A percentile compares a stretch with the other conserved stretches of the same genome.
Evolutionary conservation across 2,113 vertebrate species (phyloP).

Genomic region (Cinclus mexicanus): DNA sequence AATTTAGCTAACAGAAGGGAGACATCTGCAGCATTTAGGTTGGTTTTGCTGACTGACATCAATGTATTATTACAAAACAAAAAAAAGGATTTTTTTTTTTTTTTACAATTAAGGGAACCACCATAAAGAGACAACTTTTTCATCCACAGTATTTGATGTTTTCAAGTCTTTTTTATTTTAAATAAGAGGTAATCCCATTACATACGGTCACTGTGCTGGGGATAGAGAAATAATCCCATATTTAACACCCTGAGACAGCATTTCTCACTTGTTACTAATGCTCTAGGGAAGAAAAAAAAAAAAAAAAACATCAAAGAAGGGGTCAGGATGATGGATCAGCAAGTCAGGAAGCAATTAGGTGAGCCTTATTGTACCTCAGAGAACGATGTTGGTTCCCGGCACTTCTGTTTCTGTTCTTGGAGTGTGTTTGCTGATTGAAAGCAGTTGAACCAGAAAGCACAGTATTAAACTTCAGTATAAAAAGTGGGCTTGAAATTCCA

Average conservation of each 20-base stretch:
- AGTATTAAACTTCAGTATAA: neutral
- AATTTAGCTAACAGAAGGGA: slow-evolving; percentile 35
- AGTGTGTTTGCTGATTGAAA: neutral
- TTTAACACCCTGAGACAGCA: slow-evolving; percentile 13
- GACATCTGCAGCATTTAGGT: neutral
- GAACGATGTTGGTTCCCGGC: neutral
- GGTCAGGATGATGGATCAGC: slow-evolving; percentile 41
- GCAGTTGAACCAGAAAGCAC: neutral
- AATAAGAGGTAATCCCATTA: slow-evolving; percentile 11
- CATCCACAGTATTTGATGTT: neutral
- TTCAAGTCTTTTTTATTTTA: slow-evolving; percentile 20
- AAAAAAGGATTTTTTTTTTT: neutral
- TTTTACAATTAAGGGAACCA: neutral
- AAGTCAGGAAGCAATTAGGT: slow-evolving; percentile 66
- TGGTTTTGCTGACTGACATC: slow-evolving; percentile 21
- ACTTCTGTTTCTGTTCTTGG: slow-evolving; percentile 21
- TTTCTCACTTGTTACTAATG: slow-evolving; percentile 33
- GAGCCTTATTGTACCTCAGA: slow-evolving; percentile 45
- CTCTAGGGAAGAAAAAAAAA: neutral
- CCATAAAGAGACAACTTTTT: neutral
- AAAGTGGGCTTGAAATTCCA: neutral
- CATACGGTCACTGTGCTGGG: neutral
- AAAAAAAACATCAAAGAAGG: slow-evolving; percentile 16
- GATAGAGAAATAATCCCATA: neutral
- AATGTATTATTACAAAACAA: neutral